A percentile compares a stretch with the other conserved stretches of the same genome.
Conservation (phyloP, 2,888 invertebrate genomes). For the Nysson spinosus region DNA sequence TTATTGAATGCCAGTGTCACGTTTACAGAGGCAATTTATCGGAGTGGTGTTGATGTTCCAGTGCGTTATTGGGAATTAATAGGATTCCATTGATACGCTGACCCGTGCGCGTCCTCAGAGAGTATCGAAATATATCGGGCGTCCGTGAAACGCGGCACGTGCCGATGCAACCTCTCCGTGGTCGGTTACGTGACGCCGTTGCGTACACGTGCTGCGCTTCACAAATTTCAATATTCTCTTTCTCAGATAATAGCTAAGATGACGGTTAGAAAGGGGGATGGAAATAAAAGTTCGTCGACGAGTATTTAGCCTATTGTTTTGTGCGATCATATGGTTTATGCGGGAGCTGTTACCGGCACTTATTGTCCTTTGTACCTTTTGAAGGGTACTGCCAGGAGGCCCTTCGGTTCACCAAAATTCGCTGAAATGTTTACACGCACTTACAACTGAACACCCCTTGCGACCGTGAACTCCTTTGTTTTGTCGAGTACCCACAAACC, state of each 20-base stretch:
- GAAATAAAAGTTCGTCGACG: constrained; percentile 13
- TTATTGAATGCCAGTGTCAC: no score
- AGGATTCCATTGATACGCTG: no score
- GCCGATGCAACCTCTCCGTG: constrained; percentile 20
- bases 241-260: constrained; percentile 16
- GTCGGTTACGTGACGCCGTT: constrained; percentile 3
- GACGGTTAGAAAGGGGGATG: constrained; percentile 23
- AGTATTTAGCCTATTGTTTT: constrained; percentile 35
- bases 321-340: constrained; percentile 27
- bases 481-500: constrained; percentile 15
- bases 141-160: constrained; percentile 31
- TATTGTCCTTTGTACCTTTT: constrained; percentile 39
- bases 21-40: no score
- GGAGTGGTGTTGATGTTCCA: no score
- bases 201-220: constrained; percentile 43
- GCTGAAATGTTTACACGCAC: constrained; percentile 50
- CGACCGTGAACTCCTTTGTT: constrained; percentile 26
- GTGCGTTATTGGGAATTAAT: no score
- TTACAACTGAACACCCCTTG: constrained; percentile 23
- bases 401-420: constrained; percentile 36
- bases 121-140: not conserved
- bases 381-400: constrained; percentile 28
- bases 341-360: constrained; percentile 16
- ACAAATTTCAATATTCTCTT: constrained; percentile 17
- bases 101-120: constrained; percentile 12